These are phyloP conservation scores for Miichthys miiuy DNA, from an alignment of 2,797 vertebrate genomes.

Conservation along the genomic window DNA sequence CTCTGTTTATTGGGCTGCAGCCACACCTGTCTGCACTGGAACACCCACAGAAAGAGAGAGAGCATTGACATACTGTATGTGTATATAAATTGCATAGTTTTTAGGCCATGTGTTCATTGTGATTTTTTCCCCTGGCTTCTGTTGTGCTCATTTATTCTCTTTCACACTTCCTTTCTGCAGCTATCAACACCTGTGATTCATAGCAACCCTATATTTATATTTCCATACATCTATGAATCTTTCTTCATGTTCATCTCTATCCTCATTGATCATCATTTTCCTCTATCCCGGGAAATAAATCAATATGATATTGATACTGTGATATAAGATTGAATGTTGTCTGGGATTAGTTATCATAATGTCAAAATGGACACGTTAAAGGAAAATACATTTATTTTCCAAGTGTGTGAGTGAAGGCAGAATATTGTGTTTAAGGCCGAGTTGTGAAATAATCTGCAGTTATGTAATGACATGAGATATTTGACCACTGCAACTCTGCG, in stretches of 20 bases:
- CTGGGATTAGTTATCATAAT: neutral
- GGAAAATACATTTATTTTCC: neutral
- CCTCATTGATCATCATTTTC: conserved; percentile 34
- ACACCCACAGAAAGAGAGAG: conserved; percentile 17
- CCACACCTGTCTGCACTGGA: conserved; percentile 63
- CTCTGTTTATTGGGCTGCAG: conserved; percentile 52
- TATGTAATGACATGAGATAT: no score
- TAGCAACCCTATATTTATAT: conserved; percentile 22
- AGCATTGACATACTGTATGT: conserved; percentile 9
- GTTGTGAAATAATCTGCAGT: no score
- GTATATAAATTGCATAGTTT: conserved; percentile 26
- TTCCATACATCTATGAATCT: conserved; percentile 18
- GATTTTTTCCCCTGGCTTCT: conserved; percentile 22
- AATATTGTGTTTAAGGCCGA: no score
- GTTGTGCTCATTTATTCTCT: conserved; percentile 36
- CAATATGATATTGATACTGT: conserved; percentile 21
- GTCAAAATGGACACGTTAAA: conserved; percentile 4
- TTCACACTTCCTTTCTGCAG: conserved; percentile 8
- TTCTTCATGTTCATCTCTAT: conserved; percentile 15
- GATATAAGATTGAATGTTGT: conserved; percentile 1
- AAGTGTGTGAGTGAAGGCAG: no score
- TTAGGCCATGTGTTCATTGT: conserved; percentile 38
- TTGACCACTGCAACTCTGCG: no score
- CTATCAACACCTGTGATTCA: conserved; percentile 4
- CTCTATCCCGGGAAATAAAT: conserved; percentile 18